Base-by-base conservation (phyloP, 2,888 invertebrate species). In the Platypus cylindrus region DNA sequence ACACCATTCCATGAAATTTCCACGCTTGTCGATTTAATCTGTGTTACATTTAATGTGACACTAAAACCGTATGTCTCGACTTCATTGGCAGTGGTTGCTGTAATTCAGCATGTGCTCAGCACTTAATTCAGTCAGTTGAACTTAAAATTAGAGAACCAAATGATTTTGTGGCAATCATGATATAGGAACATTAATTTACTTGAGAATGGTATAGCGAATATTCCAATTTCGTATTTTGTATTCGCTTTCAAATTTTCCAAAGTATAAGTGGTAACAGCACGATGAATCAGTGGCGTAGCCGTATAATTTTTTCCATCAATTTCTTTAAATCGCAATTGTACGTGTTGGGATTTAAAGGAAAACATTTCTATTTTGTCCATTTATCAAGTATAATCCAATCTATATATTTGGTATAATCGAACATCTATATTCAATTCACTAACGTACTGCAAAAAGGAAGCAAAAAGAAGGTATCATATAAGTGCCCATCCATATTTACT, bases 251-350 rank as follows among this genome's bases (percentile, higher is more conserved):
- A 64, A 46, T 82, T 82, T 48, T 78, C 78, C 35, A 91, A 69
- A 13, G 76, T 75, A 43, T 82, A 86, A 30, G 72, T 71, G 0
- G 80, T 82, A 0, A 87, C 75, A 5, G 86, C 80, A 48, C 76
- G 72, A 56, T 91, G 90, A 18, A 91, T 77, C 15, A 90, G 59
- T 14, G 87, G 84, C 0, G 89, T 84, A 42, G 83, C 83, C 16
- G 78, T 78, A 59, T 84, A 90, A 38, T 86, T 78, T 51, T 82
- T 83, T 20, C 79, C 81, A 36, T 81, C 80, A 5, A 78, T 70
- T 53, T 84, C 82, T 50, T 84, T 83, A 58, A 82, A 90, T 47
- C 86, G 74, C 46, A 91, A 64, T 62, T 89, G 89, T 26, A 90
- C 77, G 1, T n/a, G n/a, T n/a, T n/a, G n/a, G n/a, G n/a, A n/a